A percentile compares a stretch with the other conserved stretches of the same genome.
These are phyloP conservation scores for Ectropis crepuscularia DNA, from an alignment of 2,888 invertebrate species.

Conservation along the genomic window DNA sequence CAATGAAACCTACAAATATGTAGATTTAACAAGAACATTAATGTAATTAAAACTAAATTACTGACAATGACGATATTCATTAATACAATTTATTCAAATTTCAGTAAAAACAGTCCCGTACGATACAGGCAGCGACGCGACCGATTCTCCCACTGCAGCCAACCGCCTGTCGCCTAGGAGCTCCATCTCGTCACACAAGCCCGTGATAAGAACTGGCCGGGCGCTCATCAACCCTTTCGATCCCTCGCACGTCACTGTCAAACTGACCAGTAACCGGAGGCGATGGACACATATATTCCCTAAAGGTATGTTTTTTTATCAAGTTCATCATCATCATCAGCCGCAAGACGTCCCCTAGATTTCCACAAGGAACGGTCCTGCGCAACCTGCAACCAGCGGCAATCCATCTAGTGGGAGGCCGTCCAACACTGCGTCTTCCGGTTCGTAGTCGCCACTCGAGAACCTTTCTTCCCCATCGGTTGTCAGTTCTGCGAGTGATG, in stretches of 20 bases:
- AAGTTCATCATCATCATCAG: too few relatives aligned
- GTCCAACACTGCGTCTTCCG: too few relatives aligned
- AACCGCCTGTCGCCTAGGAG: constrained; percentile 72
- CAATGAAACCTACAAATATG: too few relatives aligned
- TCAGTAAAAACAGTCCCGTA: constrained; percentile 62
- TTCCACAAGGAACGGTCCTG: too few relatives aligned
- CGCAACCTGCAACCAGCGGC: too few relatives aligned
- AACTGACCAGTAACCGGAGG: constrained; percentile 96
- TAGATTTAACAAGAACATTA: background rate
- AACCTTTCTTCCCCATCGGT: too few relatives aligned
- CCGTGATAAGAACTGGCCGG: constrained; percentile 89
- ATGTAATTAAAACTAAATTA: background rate
- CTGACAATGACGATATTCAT: background rate
- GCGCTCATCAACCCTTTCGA: constrained; percentile 99
- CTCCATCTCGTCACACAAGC: constrained; percentile 74
- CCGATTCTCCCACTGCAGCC: constrained; percentile 65
- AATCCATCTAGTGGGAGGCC: too few relatives aligned
- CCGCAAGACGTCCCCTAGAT: too few relatives aligned
- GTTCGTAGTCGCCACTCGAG: too few relatives aligned
- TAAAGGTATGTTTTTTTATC: constrained; percentile 84
- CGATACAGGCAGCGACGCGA: constrained; percentile 67
- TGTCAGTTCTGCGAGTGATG: too few relatives aligned
- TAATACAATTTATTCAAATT: constrained; percentile 9
- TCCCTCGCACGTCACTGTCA: constrained; percentile 98
- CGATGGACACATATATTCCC: constrained; percentile 99